Evolutionary conservation across 2,888 invertebrate species (phyloP), one percentile per base, ranked within the genome.

Genomic region (Gastrophysa polygoni): DNA sequence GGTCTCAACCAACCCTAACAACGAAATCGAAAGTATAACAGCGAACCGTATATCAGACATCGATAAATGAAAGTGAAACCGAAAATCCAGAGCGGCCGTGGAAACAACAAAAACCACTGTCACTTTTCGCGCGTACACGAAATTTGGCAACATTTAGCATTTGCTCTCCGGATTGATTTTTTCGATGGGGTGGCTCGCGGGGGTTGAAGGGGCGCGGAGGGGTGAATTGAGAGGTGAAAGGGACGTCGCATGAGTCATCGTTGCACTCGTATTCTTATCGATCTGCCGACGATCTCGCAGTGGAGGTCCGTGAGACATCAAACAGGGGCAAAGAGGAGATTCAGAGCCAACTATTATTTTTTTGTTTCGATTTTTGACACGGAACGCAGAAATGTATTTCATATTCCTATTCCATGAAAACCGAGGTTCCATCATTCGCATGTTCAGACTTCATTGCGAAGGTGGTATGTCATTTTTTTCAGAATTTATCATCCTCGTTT

Each of bases 211-310:
- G 58, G 66, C 57, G 69, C 66, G 59, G 58, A 62, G 68, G 64
- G 66, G 66, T 67, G 68, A 66, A 49, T 52, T 58, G 69, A 55
- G 68, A 61, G 59, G 66, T 59, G 69, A 68, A 55, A 38, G 61
- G 64, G 78, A 73, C 73, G 78, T 77, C 77, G 80, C 78, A 75
- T 80, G 80, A 81, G 78, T 81, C 81, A 81, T 81, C 81, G 75
- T 77, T 81, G 81, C 81, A 80, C 80, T 80, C 80, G 77, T 77
- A 78, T 78, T 78, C 79, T 80, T 80, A 81, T 81, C 80, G 81
- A 81, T 81, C 80, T 67, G 64, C 49, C 60, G 38, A 38, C 34
- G 24, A 43, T 43, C 10, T 14, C 67, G 64, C 56, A 62, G 69
- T 66, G 69, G 68, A 63, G 66, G 61, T 64, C 44, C 56, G 57